Conservation (phyloP, 2,888 invertebrate species). For the Spodoptera exigua region DNA sequence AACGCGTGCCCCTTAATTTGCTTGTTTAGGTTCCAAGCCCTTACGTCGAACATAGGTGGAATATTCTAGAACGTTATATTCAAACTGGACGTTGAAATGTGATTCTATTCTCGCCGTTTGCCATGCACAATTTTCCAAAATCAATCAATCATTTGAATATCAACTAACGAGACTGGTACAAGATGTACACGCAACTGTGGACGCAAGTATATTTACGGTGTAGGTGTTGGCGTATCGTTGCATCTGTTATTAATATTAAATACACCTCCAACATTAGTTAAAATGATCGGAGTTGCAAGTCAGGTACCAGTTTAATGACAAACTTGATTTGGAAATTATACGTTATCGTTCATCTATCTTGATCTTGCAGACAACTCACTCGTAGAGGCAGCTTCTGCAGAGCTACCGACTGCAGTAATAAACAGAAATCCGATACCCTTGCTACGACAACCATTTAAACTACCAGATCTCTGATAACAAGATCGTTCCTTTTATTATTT, state of each 20-base stretch:
- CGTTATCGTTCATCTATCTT: constrained; percentile 71
- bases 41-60: constrained; percentile 24
- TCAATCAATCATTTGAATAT: constrained; percentile 5
- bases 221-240: constrained; percentile 46
- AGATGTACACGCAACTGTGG: constrained; percentile 8
- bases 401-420: constrained; percentile 79
- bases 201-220: constrained; percentile 28
- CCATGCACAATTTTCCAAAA: no score
- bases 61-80: constrained; percentile 26
- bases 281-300: constrained; percentile 50
- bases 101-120: background rate
- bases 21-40: constrained; percentile 41
- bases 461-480: constrained; percentile 81
- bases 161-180: constrained; percentile 16
- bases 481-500: constrained; percentile 83
- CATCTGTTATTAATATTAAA: constrained; percentile 51
- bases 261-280: constrained; percentile 55
- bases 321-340: constrained; percentile 65
- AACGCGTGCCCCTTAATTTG: constrained; percentile 49
- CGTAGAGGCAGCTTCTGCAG: constrained; percentile 70
- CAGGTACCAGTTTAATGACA: constrained; percentile 66
- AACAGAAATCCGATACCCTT: constrained; percentile 86
- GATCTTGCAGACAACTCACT: constrained; percentile 82
- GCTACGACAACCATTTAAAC: constrained; percentile 78
- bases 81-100: constrained; percentile 7